Evolutionary conservation across 2,113 vertebrate genomes (phyloP).

Genomic region (Numenius arquata): DNA sequence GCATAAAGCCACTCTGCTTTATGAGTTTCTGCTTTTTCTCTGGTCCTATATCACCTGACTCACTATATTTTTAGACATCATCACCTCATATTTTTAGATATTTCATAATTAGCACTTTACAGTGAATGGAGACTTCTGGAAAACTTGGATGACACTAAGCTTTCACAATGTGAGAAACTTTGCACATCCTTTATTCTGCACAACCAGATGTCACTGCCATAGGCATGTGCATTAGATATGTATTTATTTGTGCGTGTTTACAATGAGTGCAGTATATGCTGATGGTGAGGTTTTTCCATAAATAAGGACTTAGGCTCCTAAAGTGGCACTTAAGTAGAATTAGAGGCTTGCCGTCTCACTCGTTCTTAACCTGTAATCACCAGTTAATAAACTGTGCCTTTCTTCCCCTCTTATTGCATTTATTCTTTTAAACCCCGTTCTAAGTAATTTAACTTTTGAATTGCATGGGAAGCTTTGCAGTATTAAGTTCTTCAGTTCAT

Average conservation of each 20-base stretch:
- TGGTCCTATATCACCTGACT: neutral
- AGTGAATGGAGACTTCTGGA: neutral
- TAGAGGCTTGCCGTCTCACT: neutral
- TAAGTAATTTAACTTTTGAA: neutral
- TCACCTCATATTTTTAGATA: neutral
- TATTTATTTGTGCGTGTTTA: neutral
- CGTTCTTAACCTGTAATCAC: neutral
- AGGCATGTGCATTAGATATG: neutral
- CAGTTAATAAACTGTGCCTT: neutral
- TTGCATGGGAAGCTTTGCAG: neutral
- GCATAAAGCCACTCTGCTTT: too few species aligned
- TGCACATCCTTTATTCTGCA: neutral
- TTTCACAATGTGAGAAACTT: neutral
- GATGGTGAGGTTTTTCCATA: neutral
- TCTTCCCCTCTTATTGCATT: neutral
- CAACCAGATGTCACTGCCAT: neutral
- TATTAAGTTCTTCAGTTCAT: neutral
- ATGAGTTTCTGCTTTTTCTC: neutral
- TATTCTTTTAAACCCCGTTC: neutral
- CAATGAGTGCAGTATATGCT: neutral
- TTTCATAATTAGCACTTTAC: neutral
- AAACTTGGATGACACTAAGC: neutral
- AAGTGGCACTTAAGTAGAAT: neutral
- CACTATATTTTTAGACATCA: neutral
- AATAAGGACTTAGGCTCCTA: neutral